Evolutionary conservation across 2,888 invertebrate genomes (phyloP).

Genomic region (Auanema sp.): DNA sequence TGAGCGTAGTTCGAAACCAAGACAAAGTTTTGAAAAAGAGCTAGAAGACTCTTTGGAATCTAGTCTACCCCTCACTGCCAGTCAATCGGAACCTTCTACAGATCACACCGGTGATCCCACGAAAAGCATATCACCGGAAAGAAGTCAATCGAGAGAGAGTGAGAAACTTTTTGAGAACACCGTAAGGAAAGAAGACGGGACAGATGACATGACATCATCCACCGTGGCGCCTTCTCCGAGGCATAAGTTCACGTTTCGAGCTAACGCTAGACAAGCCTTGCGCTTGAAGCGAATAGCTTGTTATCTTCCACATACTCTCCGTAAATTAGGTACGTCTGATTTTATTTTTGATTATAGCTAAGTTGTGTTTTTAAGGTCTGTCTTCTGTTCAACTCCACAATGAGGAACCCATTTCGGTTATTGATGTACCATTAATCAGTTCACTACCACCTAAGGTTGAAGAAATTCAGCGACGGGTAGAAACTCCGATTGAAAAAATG

Average conservation of each 20-base stretch:
- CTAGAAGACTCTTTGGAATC: no score
- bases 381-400: conserved; percentile 11
- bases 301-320: conserved; percentile 38
- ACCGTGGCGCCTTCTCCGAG: conserved; percentile 11
- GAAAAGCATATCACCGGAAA: background rate
- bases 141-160: background rate
- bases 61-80: no score
- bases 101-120: background rate
- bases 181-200: no score
- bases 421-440: conserved; percentile 16
- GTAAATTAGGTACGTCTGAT: conserved; percentile 32
- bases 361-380: conserved; percentile 7
- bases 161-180: no score
- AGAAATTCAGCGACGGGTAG: conserved; percentile 8
- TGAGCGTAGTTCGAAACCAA: no score
- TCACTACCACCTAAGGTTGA: conserved; percentile 18
- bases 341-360: background rate
- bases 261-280: conserved; percentile 34
- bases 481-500: conserved; percentile 14
- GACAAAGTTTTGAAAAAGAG: no score
- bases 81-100: background rate
- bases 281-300: conserved; percentile 42
- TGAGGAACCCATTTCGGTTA: conserved; percentile 14
- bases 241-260: conserved; percentile 26
- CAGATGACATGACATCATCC: conserved; percentile 16